Base-by-base conservation (phyloP, 2,113 vertebrate genomes). In the Macrotus californicus region DNA sequence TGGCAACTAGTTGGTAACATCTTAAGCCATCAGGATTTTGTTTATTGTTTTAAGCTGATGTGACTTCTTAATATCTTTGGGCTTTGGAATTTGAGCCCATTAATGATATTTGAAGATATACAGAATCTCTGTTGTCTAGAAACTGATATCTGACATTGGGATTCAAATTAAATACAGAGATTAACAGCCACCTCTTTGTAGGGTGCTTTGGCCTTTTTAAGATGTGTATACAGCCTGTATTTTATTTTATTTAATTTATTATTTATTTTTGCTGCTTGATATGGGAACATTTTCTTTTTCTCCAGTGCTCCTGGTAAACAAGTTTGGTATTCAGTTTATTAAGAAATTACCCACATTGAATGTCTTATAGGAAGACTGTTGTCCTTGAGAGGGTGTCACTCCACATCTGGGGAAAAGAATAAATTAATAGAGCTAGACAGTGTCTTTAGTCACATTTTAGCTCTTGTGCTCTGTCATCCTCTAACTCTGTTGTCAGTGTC, bases 281-380 rank as follows among this genome's bases (percentile, higher is more conserved):
- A 36, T 31, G 67, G 36, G 36, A 94, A 93, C 52, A 61, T 59
- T 95, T 88, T 92, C 59, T 83, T 93, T 77, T 34, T 46, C 16
- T 14, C 13, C 9, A 91, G 29, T 82, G 48, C 76, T 94, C 96
- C 83, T 94, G 15, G 61, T 95, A 95, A 95, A 95, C 79, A 96
- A 93, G 79, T 43, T 67, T 86, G 29, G 36, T 97, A 75, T 96
- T 97, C 93, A 96, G 86, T 95, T 84, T 97, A 66, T 96, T 92
- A 89, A 96, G 82, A 95, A 96, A 76, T 82, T 19, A 64, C 46
- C 93, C 91, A 96, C 50, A 81, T 11, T 94, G 95, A 86, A 87
- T n/a, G 16, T 36, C 89, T 87, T 94, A 96, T 83, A 87, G 39
- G 80, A 67, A 31, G 64, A 43, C 21, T 18, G 3, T 61, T 46